These are phyloP conservation scores for Seriola aureovittata DNA, from an alignment of 2,113 vertebrate species.

Conservation along the genomic window DNA sequence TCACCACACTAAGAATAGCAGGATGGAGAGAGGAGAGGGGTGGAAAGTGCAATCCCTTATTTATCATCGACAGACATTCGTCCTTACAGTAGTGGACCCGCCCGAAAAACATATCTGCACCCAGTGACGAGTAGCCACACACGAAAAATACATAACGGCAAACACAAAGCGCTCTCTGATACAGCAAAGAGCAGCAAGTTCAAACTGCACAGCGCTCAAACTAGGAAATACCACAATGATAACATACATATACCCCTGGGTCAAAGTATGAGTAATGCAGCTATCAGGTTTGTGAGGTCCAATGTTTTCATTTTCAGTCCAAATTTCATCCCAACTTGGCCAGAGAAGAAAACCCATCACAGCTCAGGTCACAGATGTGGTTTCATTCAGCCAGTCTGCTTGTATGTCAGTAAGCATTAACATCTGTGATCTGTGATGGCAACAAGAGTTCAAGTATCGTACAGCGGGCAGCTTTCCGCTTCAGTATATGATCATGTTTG, in stretches of 20 bases:
- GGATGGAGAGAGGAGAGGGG: conserved; percentile 53
- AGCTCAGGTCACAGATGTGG: conserved; percentile 19
- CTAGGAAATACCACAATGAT: conserved; percentile 18
- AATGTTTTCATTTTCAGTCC: conserved; percentile 53
- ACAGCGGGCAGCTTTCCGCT: not conserved
- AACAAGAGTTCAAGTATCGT: not conserved
- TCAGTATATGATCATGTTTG: not conserved
- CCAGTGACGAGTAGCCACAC: conserved; percentile 16
- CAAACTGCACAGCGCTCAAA: not conserved
- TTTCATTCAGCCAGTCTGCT: not conserved
- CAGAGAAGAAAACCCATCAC: conserved; percentile 8
- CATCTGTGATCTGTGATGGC: conserved; percentile 33
- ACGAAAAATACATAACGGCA: not conserved
- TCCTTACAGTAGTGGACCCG: conserved; percentile 48
- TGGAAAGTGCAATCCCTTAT: conserved; percentile 61
- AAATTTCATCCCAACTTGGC: conserved; percentile 64
- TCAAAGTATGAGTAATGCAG: conserved; percentile 59
- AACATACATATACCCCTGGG: conserved; percentile 27
- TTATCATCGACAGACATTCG: conserved; percentile 77
- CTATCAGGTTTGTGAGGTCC: conserved; percentile 36
- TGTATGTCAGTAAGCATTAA: not conserved
- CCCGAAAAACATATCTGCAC: conserved; percentile 39
- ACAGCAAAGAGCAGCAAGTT: not conserved
- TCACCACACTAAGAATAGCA: conserved; percentile 80
- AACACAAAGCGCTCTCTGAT: not conserved